Evolutionary conservation across 2,113 vertebrate genomes (phyloP).

Genomic region (Elephas maximus): DNA sequence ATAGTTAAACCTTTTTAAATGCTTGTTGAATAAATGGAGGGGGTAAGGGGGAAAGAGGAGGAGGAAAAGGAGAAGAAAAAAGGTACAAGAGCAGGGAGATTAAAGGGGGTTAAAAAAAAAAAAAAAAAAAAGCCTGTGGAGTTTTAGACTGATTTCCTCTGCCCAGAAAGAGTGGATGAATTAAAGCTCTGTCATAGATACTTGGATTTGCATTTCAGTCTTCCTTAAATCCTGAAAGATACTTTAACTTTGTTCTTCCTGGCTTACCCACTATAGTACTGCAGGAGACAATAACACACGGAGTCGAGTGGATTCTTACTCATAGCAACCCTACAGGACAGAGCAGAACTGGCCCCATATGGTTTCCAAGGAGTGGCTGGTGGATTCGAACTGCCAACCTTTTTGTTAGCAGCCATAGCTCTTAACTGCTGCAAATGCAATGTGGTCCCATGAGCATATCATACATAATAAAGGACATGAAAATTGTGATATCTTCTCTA

Average conservation of each 20-base stretch:
- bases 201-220: neutral
- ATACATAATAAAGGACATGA: neutral
- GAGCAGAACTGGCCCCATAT: no score
- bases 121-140: neutral
- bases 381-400: no score
- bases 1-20: neutral
- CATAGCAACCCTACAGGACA: no score
- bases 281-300: no score
- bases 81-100: no score
- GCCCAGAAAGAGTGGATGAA: neutral
- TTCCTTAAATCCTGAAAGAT: neutral
- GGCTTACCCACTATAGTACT: neutral
- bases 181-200: neutral
- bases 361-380: no score
- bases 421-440: neutral
- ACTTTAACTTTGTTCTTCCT: neutral
- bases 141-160: neutral
- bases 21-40: neutral
- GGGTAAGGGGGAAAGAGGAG: neutral
- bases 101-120: neutral
- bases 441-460: neutral
- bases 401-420: no score
- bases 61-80: neutral
- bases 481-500: neutral
- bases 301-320: no score